A percentile compares a stretch with the other conserved stretches of the same genome.
Conservation (phyloP, 2,113 vertebrate species). For the Dipodomys ordii region DNA sequence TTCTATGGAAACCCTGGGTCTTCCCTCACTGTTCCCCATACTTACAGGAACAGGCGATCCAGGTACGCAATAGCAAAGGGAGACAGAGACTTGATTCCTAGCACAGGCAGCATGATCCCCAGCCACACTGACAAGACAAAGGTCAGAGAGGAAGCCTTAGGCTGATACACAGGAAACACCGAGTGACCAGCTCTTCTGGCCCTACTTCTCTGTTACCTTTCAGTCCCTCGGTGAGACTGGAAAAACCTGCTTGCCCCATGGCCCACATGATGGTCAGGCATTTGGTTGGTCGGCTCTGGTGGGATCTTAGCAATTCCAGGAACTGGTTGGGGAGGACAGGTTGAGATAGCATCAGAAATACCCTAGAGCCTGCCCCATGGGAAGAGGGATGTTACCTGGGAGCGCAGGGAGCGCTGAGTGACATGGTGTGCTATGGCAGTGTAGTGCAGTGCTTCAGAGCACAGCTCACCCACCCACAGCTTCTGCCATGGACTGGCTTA, state of each 20-base stretch:
- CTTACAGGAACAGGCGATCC: constrained; percentile 96
- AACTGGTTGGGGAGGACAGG: constrained; percentile 86
- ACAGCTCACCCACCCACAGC: background rate
- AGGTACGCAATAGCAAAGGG: constrained; percentile 94
- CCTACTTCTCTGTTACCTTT: constrained; percentile 86
- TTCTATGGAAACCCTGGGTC: background rate
- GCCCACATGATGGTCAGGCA: constrained; percentile 98
- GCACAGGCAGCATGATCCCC: constrained; percentile 96
- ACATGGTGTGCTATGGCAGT: fast-evolving
- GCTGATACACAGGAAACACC: background rate
- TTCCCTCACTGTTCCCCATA: constrained; percentile 57
- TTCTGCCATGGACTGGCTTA: background rate
- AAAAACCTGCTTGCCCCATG: constrained; percentile 94
- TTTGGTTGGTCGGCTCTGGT: constrained; percentile 93
- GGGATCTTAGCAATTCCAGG: constrained; percentile 93
- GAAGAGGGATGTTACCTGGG: background rate
- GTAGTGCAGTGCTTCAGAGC: background rate
- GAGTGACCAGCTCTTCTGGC: too few relatives aligned
- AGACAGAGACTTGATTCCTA: constrained; percentile 95
- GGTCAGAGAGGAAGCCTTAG: background rate
- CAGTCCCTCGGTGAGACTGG: constrained; percentile 94
- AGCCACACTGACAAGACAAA: constrained; percentile 92
- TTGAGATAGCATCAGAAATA: background rate
- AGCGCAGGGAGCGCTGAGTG: background rate
- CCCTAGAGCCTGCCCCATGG: fast-evolving